These are phyloP conservation scores for Crossoptilon crossoptilon DNA, from an alignment of 2,797 vertebrate species.

Conservation along the genomic window DNA sequence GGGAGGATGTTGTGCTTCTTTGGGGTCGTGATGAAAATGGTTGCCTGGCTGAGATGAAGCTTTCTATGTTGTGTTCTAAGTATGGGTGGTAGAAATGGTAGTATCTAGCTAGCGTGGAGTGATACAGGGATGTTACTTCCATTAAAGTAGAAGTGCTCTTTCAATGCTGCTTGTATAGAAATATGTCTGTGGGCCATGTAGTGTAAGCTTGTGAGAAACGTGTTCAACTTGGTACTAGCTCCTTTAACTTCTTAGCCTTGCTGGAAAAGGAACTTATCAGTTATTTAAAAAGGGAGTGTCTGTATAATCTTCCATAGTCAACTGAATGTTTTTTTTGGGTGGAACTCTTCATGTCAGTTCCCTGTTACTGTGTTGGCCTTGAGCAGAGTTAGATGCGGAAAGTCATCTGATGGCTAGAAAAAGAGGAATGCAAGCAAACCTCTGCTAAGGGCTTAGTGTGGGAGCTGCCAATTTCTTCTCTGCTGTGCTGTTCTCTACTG, in stretches of 20 bases:
- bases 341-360: background rate
- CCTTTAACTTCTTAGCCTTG: background rate
- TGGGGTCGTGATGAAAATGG: background rate
- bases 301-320: background rate
- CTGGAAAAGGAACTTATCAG: background rate
- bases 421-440: background rate
- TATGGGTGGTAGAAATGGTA: background rate
- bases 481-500: background rate
- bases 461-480: background rate
- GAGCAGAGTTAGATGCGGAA: background rate
- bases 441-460: background rate
- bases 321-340: background rate
- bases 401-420: background rate
- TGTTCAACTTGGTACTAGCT: background rate
- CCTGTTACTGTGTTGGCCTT: background rate
- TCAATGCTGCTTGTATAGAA: background rate
- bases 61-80: background rate
- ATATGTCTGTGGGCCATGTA: background rate
- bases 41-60: background rate
- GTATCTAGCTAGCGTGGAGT: background rate
- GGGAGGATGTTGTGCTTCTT: background rate
- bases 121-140: background rate
- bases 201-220: background rate
- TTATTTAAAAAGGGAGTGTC: constrained; percentile 6
- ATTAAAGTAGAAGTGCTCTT: background rate